Conservation (phyloP, 2,888 invertebrate species). For the Operophtera brumata region DNA sequence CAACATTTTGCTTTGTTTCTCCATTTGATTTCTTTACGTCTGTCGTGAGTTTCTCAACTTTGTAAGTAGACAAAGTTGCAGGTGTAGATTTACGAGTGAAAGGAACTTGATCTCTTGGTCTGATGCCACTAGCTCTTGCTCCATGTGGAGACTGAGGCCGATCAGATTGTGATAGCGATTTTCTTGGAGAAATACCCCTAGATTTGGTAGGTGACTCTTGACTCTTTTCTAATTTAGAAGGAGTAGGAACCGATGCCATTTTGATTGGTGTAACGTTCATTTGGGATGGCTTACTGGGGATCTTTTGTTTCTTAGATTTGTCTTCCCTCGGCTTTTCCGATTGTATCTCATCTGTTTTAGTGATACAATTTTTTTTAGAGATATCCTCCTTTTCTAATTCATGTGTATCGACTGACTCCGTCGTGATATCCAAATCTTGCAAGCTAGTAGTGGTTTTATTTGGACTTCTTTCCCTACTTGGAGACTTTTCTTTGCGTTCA, state of each 20-base stretch:
- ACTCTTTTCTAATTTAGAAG: constrained; percentile 43
- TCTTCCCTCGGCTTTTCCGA: constrained; percentile 38
- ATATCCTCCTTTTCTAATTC: constrained; percentile 30
- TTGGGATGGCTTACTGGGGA: constrained; percentile 49
- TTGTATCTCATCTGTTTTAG: constrained; percentile 28
- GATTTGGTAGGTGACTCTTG: constrained; percentile 51
- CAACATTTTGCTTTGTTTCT: constrained; percentile 53
- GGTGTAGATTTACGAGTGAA: constrained; percentile 56
- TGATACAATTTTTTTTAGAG: constrained; percentile 31
- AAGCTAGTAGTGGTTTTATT: constrained; percentile 54
- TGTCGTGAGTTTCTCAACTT: constrained; percentile 50
- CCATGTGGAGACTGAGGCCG: constrained; percentile 65
- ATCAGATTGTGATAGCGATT: constrained; percentile 50
- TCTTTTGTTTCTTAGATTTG: constrained; percentile 47
- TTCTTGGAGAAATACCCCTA: constrained; percentile 67
- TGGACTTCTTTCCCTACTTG: constrained; percentile 54
- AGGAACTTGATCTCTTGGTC: constrained; percentile 55
- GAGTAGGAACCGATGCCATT: constrained; percentile 39
- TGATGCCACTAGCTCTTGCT: constrained; percentile 54
- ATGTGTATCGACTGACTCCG: constrained; percentile 29
- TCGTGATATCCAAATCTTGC: constrained; percentile 49
- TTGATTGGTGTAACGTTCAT: constrained; percentile 65
- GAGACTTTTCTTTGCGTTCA: constrained; percentile 54
- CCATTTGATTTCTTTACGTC: constrained; percentile 57
- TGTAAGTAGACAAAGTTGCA: constrained; percentile 48